Evolutionary conservation across 2,113 vertebrate species (phyloP).

Genomic region (Lagopus muta): DNA sequence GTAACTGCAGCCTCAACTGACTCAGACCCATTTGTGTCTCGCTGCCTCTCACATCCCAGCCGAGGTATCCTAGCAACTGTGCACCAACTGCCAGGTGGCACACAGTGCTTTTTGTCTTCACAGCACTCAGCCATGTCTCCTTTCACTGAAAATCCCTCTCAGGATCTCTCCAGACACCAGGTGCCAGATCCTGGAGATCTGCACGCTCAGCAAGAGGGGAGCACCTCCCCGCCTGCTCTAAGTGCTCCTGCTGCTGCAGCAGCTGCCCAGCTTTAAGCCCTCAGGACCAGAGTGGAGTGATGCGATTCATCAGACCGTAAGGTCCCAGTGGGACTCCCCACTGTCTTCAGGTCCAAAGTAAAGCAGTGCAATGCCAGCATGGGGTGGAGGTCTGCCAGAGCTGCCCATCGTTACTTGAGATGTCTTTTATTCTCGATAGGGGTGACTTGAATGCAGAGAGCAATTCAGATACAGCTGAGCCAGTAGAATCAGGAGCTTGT

Average conservation of each 20-base stretch:
- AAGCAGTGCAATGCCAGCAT: background rate
- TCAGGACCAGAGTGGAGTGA: background rate
- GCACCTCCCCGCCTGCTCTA: background rate
- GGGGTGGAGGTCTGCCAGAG: background rate
- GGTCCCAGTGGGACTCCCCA: background rate
- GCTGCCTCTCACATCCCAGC: background rate
- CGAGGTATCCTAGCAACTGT: background rate
- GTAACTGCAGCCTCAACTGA: background rate
- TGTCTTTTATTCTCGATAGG: background rate
- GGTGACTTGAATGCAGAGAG: background rate
- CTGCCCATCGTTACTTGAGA: background rate
- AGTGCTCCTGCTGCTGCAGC: background rate
- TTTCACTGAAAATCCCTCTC: background rate
- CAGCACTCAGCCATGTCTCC: fast-evolving
- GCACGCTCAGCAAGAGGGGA: background rate
- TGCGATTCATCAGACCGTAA: background rate
- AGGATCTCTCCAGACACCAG: background rate
- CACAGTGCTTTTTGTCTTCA: fast-evolving
- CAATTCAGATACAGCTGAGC: background rate
- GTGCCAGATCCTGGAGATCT: background rate
- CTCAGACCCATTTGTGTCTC: background rate
- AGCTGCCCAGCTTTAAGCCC: background rate
- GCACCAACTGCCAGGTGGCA: background rate
- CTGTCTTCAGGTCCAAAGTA: no score
- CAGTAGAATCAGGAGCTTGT: background rate